Evolutionary conservation across 2,113 vertebrate genomes (phyloP).

Genomic region (Spea bombifrons): DNA sequence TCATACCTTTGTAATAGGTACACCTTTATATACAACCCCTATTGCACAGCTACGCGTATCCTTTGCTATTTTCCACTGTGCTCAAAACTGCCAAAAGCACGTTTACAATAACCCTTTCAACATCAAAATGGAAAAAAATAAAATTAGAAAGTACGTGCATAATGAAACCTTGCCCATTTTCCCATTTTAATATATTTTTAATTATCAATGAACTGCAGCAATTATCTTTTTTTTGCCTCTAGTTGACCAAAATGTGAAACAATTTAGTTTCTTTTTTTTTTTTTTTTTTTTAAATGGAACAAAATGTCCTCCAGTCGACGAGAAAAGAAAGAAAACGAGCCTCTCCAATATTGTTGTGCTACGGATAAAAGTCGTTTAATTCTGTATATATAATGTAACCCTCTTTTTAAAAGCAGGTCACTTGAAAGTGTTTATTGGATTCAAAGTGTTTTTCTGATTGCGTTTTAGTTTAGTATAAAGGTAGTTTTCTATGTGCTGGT

Average conservation of each 20-base stretch:
- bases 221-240: constrained; percentile 36
- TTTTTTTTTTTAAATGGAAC: constrained; percentile 4
- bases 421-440: constrained; percentile 8
- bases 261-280: constrained; percentile 21
- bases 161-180: constrained; percentile 18
- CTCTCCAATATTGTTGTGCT: constrained; percentile 2
- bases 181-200: constrained; percentile 28
- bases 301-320: constrained; percentile 14
- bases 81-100: too few species aligned
- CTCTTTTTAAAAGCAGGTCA: constrained; percentile 28
- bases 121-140: background rate
- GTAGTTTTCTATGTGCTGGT: background rate
- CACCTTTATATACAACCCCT: too few species aligned
- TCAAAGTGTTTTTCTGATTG: constrained; percentile 10
- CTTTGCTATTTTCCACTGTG: too few species aligned
- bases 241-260: constrained; percentile 26
- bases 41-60: too few species aligned
- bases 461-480: constrained; percentile 23
- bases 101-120: background rate
- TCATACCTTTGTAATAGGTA: too few species aligned
- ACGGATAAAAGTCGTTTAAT: constrained; percentile 18
- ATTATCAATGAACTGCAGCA: constrained; percentile 21
- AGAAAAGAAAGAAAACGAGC: background rate
- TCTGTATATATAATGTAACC: constrained; percentile 6
- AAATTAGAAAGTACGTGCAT: background rate